Base-by-base conservation (phyloP, 2,797 vertebrate species). In the Rhyacichthys aspro region DNA sequence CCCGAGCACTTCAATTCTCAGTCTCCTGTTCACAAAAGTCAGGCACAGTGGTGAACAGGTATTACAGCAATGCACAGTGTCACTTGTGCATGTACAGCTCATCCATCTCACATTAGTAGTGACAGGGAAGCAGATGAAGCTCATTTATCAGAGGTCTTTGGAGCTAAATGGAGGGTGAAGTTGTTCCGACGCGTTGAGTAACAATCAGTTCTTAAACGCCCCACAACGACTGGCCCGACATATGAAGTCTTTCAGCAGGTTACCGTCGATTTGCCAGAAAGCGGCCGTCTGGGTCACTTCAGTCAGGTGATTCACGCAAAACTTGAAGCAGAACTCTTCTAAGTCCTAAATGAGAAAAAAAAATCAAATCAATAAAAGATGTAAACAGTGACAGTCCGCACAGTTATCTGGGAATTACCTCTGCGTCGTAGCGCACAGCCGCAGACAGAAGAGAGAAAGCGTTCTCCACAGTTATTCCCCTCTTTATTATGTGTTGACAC, bases 241-340 rank as follows among this genome's bases (percentile, higher is more conserved):
- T 84, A 99, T 96, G 88, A 99, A 98, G 63, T 97, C 96, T 86
- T 99, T 99, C 45, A 99, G 95, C 86, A 99, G 91, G 77, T 94
- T 90, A 59, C 96, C 97, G 23, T 99, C 97, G 56, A 97, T 94
- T 87, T 98, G 95, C 96, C 96, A 97, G 90, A 99, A 99, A 2
- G 95, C 95, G 34, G 92, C 54, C 0, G 96, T 99, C 93, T 98
- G 96, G 45, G 96, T 99, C 79, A 98, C 97, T 85, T 94, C 95
- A 0, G 98, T 99, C 92, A 99, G 94, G 89, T 99, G 97, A 88
- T 97, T 97, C 74, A 98, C 92, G 71, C 98, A 98, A 91, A 99
- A 99, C 89, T 95, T 97, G 85, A 99, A 99, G 92, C 98, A 99
- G 91, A 99, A 99, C 73, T 98, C 96, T 81, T 99, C 98, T 86